Evolutionary conservation across 2,797 vertebrate genomes (phyloP), one percentile per base, ranked within the genome.

Genomic region (Acipenser ruthenus): DNA sequence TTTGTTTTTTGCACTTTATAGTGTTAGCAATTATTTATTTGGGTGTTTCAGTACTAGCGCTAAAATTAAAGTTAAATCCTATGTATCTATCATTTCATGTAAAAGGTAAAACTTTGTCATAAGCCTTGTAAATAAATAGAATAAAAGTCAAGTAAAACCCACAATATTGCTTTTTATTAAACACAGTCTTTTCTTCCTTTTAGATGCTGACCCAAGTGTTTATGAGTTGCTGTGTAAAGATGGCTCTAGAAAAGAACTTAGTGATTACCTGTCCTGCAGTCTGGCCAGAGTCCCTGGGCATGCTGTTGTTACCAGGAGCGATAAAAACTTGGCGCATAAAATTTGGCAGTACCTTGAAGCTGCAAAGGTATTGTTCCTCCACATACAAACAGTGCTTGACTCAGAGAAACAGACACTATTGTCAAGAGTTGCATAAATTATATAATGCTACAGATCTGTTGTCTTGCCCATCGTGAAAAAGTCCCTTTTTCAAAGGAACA

Each of bases 151-250:
- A 37, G 37, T 37, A 37, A 37, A 37, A 37, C 37, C 37, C 37
- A 37, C 37, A 5, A 5, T 37, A 5, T 37, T 37, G 37, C 37
- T 37, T 37, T 37, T 37, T 4, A 37, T 37, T 37, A 37, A 37
- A 37, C 5, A n/a, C n/a, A n/a, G 10, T 60, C 49, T 52, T 58
- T 50, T 61, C 2, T 18, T 0, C 23, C 63, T 66, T 71, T 7
- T 53, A 10, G 84, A 72, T 0, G 1, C 10, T 0, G 87, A 89
- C 6, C 88, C 79, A 70, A 48, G 65, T 0, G 6, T 83, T 0
- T 98, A 93, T 0, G 87, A 96, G 81, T 86, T 99, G 49, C 88
- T 99, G 69, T 99, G 97, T 60, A 69, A 47, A 58, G 88, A 97
- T 52, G 86, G 88, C 72, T 81, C 6, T 37, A 91, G 88, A 65